Conservation (phyloP, 2,888 invertebrate genomes). For the Xylocampa areola region DNA sequence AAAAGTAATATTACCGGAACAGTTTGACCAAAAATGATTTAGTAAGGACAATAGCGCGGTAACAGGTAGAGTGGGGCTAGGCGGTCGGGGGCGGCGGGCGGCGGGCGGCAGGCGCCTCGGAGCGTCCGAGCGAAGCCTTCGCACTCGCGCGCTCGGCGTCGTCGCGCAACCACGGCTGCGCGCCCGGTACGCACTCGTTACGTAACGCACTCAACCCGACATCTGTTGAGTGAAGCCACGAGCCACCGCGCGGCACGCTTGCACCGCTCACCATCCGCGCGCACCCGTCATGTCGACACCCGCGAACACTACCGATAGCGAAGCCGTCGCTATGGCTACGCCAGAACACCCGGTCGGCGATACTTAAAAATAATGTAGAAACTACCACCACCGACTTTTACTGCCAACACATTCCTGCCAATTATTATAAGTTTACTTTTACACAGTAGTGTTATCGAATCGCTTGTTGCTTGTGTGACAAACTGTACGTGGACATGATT, state of each 20-base stretch:
- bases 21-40: constrained; percentile 63
- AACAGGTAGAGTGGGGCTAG: constrained; percentile 55
- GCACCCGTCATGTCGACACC: constrained; percentile 76
- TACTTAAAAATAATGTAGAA: constrained; percentile 72
- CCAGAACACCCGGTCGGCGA: constrained; percentile 70
- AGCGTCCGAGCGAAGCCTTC: constrained; percentile 65
- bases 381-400: constrained; percentile 61
- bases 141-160: constrained; percentile 83
- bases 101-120: constrained; percentile 57
- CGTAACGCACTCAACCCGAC: constrained; percentile 81
- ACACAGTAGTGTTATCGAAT: constrained; percentile 69
- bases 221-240: constrained; percentile 84
- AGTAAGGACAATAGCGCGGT: constrained; percentile 59
- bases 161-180: constrained; percentile 76
- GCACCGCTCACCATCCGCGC: constrained; percentile 80
- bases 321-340: constrained; percentile 71
- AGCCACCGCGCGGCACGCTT: constrained; percentile 81
- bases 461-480: constrained; percentile 77
- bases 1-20: constrained; percentile 48
- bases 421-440: constrained; percentile 70
- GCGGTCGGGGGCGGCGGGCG: constrained; percentile 33
- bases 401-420: constrained; percentile 76
- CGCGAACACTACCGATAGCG: constrained; percentile 64
- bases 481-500: constrained; percentile 67
- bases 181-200: constrained; percentile 77